phyloP scores from a whole-genome alignment of 2,113 vertebrate species.

The Struthio camelus region DNA sequence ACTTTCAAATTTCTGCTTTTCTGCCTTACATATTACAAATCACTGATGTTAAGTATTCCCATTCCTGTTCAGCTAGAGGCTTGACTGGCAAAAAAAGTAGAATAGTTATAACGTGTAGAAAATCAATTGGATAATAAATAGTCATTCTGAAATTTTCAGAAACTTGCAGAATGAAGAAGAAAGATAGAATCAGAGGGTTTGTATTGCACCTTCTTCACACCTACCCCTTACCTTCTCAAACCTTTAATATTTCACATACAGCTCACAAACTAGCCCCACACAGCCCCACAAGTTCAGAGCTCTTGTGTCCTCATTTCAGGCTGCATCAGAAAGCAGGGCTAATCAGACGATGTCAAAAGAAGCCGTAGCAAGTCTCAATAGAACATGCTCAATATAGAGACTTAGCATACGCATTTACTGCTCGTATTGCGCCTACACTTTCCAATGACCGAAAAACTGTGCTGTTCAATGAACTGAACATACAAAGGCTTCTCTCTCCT shows the following conservation, averaged over 20 bases:
- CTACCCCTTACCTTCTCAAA: background rate
- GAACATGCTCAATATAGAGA: background rate
- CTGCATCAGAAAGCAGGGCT: background rate
- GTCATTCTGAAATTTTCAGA: background rate
- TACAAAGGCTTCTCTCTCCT: background rate
- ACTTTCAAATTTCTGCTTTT: background rate
- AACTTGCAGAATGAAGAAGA: background rate
- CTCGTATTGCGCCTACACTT: background rate
- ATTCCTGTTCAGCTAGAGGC: background rate
- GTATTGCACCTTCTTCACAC: background rate
- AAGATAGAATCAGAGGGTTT: background rate
- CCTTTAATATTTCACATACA: background rate
- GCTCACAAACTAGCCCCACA: background rate
- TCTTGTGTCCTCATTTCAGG: background rate
- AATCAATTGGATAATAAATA: background rate
- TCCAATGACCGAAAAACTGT: background rate
- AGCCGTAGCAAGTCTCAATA: background rate
- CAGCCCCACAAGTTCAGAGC: background rate
- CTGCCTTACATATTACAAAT: background rate
- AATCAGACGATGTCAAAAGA: background rate
- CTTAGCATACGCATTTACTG: background rate
- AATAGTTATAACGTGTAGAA: rapidly evolving
- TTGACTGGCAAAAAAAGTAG: background rate
- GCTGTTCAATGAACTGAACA: background rate
- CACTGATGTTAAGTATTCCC: background rate